Evolutionary conservation across 2,113 vertebrate genomes (phyloP).

Genomic region (human): DNA sequence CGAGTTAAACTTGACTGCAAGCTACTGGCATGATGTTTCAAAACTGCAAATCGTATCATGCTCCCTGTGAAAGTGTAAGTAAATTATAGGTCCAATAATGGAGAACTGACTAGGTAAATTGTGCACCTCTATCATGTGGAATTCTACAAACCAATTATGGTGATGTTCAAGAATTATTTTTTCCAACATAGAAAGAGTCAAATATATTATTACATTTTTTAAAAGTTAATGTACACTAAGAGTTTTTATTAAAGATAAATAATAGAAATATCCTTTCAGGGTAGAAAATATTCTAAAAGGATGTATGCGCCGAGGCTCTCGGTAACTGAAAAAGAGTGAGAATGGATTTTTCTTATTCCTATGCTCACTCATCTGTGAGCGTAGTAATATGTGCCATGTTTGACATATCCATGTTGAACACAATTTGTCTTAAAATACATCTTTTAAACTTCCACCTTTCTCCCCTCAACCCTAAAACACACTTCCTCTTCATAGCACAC

Average conservation of each 20-base stretch:
- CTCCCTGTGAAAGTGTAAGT: not conserved
- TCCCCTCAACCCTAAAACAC: not conserved
- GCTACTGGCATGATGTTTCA: not conserved
- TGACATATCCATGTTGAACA: not conserved
- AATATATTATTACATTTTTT: not conserved
- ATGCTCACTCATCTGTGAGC: not conserved
- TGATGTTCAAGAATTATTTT: not conserved
- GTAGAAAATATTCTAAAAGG: not conserved
- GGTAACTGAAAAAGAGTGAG: not conserved
- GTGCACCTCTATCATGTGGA: not conserved
- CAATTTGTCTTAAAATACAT: not conserved
- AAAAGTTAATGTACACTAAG: not conserved
- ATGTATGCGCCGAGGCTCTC: not conserved
- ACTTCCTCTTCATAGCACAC: not conserved
- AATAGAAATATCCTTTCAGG: not conserved
- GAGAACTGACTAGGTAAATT: not conserved
- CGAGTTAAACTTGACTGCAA: not conserved
- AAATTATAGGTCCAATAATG: not conserved
- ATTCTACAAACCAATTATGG: not conserved
- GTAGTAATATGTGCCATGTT: not conserved
- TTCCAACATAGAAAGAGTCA: not conserved
- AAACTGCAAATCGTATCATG: not conserved
- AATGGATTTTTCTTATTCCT: not conserved
- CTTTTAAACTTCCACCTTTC: not conserved
- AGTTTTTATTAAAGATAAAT: not conserved